phyloP scores from a whole-genome alignment of 2,888 invertebrate species.

The Julus scandinavius region DNA sequence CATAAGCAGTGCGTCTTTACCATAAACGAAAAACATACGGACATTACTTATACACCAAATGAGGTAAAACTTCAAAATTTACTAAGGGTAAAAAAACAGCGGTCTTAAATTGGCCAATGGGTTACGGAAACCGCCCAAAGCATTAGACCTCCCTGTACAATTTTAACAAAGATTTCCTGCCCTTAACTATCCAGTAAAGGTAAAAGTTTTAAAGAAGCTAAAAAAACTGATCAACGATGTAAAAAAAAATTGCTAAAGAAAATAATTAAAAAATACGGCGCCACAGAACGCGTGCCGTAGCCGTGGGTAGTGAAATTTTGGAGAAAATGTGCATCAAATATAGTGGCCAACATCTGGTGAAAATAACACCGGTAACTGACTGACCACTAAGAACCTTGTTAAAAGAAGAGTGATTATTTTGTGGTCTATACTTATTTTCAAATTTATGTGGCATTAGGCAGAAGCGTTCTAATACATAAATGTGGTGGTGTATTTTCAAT shows the following conservation, averaged over 20 bases:
- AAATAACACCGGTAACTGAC: neutral
- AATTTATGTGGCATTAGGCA: neutral
- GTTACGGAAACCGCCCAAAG: neutral
- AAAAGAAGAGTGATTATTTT: neutral
- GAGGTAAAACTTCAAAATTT: neutral
- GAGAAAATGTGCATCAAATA: neutral
- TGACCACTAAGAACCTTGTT: slow-evolving; percentile 6
- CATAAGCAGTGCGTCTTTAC: neutral
- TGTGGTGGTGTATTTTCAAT: neutral
- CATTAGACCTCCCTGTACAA: neutral
- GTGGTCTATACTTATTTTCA: neutral
- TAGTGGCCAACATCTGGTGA: neutral
- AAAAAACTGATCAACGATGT: neutral
- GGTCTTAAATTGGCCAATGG: neutral
- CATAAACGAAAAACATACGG: neutral
- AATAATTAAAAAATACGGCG: slow-evolving; percentile 11
- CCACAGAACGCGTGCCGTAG: slow-evolving; percentile 3
- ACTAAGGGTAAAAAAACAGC: neutral
- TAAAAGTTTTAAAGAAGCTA: neutral
- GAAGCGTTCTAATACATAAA: neutral
- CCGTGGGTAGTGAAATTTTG: neutral
- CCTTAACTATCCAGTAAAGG: neutral
- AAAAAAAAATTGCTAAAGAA: slow-evolving; percentile 10
- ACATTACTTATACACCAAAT: neutral
- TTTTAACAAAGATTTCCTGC: slow-evolving; percentile 7